These are phyloP conservation scores for Cataglyphis cursor DNA, from an alignment of 2,888 invertebrate genomes.

Conservation along the genomic window DNA sequence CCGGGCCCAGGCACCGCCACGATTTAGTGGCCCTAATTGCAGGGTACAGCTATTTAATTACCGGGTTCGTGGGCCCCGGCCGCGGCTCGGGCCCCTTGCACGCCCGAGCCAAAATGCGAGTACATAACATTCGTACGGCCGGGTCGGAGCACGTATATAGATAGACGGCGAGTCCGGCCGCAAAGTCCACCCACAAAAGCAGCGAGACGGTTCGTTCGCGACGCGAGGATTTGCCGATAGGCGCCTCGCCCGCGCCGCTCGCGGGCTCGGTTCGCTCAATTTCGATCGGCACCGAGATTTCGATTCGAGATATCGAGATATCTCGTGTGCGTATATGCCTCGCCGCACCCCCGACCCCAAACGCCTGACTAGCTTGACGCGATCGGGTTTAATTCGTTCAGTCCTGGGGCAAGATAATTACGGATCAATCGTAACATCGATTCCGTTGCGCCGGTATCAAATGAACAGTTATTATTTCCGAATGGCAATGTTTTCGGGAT, in stretches of 20 bases:
- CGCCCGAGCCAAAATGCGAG: slow-evolving; percentile 78
- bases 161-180: slow-evolving; percentile 54
- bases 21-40: slow-evolving; percentile 95
- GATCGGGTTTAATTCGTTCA: slow-evolving; percentile 9
- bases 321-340: slow-evolving; percentile 38
- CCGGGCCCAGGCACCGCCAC: slow-evolving; percentile 89
- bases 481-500: not conserved
- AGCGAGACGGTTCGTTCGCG: slow-evolving; percentile 46
- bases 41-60: slow-evolving; percentile 94
- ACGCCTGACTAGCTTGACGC: not conserved
- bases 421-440: slow-evolving; percentile 8
- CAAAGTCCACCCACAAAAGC: slow-evolving; percentile 72
- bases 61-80: slow-evolving; percentile 88
- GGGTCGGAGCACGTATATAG: slow-evolving; percentile 65
- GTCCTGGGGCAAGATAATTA: not conserved
- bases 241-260: slow-evolving; percentile 46
- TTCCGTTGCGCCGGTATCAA: not conserved
- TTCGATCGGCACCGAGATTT: slow-evolving; percentile 54
- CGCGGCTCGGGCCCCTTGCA: slow-evolving; percentile 73
- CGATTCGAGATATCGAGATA: slow-evolving; percentile 51
- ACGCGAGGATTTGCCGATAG: slow-evolving; percentile 56
- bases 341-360: slow-evolving; percentile 1
- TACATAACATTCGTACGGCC: slow-evolving; percentile 73
- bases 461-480: not conserved
- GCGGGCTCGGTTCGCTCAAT: slow-evolving; percentile 56